These are phyloP conservation scores for Drosophila ogumai DNA, from an alignment of 1,140 invertebrate genomes.

Conservation along the genomic window DNA sequence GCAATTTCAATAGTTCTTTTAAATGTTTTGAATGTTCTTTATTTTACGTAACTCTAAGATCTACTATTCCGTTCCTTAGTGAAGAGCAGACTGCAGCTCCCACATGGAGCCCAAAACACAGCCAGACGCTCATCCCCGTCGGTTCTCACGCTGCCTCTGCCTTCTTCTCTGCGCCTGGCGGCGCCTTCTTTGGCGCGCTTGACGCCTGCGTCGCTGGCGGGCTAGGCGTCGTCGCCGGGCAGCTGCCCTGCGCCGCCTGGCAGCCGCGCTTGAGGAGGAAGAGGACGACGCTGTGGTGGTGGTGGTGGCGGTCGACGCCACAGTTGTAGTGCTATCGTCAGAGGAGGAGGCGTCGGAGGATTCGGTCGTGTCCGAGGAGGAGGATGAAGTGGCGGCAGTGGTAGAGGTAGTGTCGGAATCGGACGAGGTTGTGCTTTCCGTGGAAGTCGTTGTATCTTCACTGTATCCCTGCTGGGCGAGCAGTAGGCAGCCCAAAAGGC, in stretches of 20 bases:
- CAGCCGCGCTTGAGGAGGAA: conserved; percentile 21
- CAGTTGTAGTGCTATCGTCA: not conserved
- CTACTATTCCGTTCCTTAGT: not conserved
- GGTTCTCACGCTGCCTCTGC: conserved; percentile 9
- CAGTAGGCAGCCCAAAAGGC: conserved; percentile 31
- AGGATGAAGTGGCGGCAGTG: not conserved
- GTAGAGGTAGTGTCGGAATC: not conserved
- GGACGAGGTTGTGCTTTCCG: conserved; percentile 3
- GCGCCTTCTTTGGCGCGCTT: conserved; percentile 14
- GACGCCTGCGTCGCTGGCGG: conserved; percentile 19
- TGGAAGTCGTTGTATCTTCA: not conserved
- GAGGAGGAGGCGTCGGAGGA: not conserved
- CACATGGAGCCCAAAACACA: not conserved
- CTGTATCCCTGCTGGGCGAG: conserved; percentile 9
- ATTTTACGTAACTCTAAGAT: not conserved
- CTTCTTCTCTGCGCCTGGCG: conserved; percentile 19
- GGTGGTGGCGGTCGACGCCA: not conserved
- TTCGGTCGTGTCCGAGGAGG: not conserved
- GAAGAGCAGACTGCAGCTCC: not conserved
- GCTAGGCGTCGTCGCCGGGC: conserved; percentile 19
- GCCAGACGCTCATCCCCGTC: not conserved
- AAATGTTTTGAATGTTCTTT: not conserved
- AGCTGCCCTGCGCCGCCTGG: conserved; percentile 12
- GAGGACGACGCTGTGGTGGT: conserved; percentile 8
- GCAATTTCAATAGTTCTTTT: not conserved